phyloP scores from a whole-genome alignment of 2,113 vertebrate species.

The Sturnus vulgaris region DNA sequence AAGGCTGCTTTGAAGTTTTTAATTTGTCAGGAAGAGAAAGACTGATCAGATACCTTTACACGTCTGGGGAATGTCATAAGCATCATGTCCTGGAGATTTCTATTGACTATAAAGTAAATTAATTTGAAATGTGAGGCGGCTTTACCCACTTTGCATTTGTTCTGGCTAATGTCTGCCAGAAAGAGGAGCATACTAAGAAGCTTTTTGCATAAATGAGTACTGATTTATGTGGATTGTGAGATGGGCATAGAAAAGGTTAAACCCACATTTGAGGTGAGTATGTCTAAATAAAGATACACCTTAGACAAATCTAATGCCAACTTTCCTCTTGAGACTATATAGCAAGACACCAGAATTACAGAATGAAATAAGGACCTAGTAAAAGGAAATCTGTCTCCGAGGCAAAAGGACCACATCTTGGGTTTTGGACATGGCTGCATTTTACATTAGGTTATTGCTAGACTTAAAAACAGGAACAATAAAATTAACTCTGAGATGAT shows the following conservation, averaged over 20 bases:
- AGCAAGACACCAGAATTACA: background rate
- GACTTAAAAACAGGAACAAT: background rate
- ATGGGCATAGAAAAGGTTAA: background rate
- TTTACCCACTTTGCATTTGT: background rate
- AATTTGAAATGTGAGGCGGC: background rate
- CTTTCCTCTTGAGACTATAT: background rate
- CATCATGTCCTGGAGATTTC: background rate
- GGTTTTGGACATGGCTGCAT: background rate
- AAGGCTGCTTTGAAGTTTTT: background rate
- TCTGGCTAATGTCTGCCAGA: background rate
- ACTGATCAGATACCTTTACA: background rate
- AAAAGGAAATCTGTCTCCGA: background rate
- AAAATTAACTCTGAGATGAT: background rate
- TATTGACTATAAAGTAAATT: background rate
- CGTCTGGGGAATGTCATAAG: background rate
- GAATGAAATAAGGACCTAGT: background rate
- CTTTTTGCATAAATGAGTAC: background rate
- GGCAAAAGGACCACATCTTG: background rate
- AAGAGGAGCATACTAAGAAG: background rate
- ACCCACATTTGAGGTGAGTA: background rate
- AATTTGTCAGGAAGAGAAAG: background rate
- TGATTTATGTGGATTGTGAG: background rate
- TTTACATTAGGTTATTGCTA: background rate
- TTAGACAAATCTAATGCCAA: background rate
- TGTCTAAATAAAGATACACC: background rate